These are phyloP conservation scores for Montipora efflorescens DNA, from an alignment of 64 coral and sea anemone genomes.

Conservation along the genomic window DNA sequence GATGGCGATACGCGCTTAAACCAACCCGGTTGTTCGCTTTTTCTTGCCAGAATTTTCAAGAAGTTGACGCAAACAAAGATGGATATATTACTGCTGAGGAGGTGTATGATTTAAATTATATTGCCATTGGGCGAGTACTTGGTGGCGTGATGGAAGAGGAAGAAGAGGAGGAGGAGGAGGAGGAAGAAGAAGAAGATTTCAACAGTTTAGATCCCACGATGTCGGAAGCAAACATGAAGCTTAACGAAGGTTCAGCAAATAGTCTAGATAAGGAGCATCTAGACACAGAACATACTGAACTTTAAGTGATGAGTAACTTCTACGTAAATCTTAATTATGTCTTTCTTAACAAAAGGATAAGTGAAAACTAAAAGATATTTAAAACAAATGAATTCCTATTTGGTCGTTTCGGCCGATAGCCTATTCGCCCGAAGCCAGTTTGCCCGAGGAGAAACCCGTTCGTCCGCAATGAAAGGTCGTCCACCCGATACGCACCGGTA, in stretches of 20 bases:
- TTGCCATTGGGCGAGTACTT: constrained; percentile 29
- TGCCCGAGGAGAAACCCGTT: too few species aligned
- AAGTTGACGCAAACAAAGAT: constrained; percentile 62
- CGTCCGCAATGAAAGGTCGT: too few species aligned
- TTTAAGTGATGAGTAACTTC: background rate
- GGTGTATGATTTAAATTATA: constrained; percentile 12
- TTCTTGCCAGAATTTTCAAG: constrained; percentile 55
- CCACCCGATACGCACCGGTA: too few species aligned
- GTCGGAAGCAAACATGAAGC: background rate
- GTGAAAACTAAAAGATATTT: background rate
- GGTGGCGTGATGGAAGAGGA: background rate
- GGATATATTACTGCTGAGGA: constrained; percentile 52
- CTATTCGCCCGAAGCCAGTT: too few species aligned
- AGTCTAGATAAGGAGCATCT: too few species aligned
- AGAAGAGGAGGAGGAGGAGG: background rate
- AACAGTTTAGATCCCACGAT: background rate
- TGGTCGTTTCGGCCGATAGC: too few species aligned
- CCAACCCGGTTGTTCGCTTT: background rate
- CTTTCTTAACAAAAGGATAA: background rate
- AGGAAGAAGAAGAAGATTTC: background rate
- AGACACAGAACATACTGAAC: background rate
- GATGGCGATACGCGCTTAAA: too few species aligned
- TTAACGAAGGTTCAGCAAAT: background rate
- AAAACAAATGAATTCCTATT: too few species aligned
- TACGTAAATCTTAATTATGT: background rate